These are phyloP conservation scores for Drosophila histrio DNA, from an alignment of 2,888 invertebrate genomes.

Conservation along the genomic window DNA sequence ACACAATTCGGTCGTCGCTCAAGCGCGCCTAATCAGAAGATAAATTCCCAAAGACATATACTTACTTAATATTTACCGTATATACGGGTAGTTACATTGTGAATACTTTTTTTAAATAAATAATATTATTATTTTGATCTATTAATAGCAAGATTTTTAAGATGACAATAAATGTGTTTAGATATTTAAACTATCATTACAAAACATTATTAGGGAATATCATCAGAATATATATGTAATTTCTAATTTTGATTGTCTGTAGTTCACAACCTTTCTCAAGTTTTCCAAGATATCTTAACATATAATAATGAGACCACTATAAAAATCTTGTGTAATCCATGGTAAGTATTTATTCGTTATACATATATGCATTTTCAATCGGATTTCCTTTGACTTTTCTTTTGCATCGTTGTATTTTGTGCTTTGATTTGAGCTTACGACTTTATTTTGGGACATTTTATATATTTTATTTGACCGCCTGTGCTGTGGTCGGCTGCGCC, in stretches of 20 bases:
- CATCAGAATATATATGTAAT: not conserved
- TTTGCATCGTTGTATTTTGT: slow-evolving; percentile 18
- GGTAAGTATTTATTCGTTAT: slow-evolving; percentile 8
- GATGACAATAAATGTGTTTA: not conserved
- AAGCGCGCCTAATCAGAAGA: slow-evolving; percentile 71
- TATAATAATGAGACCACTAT: not conserved
- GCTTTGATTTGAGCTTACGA: slow-evolving; percentile 47
- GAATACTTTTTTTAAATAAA: slow-evolving; percentile 6
- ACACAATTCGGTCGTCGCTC: slow-evolving; percentile 59
- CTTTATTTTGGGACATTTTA: slow-evolving; percentile 34
- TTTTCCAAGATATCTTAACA: not conserved
- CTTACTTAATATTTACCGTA: slow-evolving; percentile 20
- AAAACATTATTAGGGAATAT: not conserved
- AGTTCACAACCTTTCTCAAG: not conserved
- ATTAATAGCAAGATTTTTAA: not conserved
- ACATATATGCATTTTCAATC: slow-evolving; percentile 51
- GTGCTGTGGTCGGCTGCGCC: slow-evolving; percentile 33
- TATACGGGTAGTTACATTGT: slow-evolving; percentile 21
- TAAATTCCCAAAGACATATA: slow-evolving; percentile 50
- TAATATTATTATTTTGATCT: too few species aligned
- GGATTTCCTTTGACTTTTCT: slow-evolving; percentile 62
- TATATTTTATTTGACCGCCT: slow-evolving; percentile 48
- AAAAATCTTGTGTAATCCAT: not conserved
- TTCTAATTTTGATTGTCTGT: not conserved
- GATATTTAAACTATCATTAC: not conserved